Conservation (phyloP, 2,113 vertebrate genomes). For the Paradoxurus hermaphroditus region DNA sequence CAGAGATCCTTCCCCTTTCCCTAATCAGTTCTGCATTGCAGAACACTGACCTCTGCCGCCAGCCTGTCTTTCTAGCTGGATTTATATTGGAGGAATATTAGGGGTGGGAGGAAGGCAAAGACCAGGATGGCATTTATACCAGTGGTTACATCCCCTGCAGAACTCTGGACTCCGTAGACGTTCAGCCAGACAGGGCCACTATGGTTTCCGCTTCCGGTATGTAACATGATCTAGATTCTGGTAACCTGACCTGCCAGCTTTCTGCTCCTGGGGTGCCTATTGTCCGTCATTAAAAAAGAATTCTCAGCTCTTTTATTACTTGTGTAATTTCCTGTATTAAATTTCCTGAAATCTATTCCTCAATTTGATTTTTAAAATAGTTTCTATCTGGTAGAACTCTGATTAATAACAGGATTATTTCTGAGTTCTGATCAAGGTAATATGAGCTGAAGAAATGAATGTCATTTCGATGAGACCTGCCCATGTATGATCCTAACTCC, state of each 20-base stretch:
- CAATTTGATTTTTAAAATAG: not conserved
- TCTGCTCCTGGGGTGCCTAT: not conserved
- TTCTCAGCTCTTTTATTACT: not conserved
- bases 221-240: not conserved
- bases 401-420: not conserved
- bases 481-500: not conserved
- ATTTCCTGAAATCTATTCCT: not conserved
- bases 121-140: not conserved
- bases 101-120: not conserved
- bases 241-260: not conserved
- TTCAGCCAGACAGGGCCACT: not conserved
- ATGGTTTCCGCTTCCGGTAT: not conserved
- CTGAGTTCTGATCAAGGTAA: not conserved
- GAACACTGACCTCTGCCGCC: not conserved
- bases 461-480: not conserved
- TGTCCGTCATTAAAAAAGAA: not conserved
- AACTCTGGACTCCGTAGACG: not conserved
- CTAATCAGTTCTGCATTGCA: not conserved
- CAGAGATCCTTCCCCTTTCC: not conserved
- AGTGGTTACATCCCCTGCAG: not conserved
- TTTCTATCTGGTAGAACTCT: not conserved
- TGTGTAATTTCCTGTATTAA: not conserved
- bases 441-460: not conserved
- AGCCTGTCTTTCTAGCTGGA: not conserved
- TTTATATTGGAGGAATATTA: not conserved